Base-by-base conservation (phyloP, 2,888 invertebrate genomes). In the Microdon myrmicae region DNA sequence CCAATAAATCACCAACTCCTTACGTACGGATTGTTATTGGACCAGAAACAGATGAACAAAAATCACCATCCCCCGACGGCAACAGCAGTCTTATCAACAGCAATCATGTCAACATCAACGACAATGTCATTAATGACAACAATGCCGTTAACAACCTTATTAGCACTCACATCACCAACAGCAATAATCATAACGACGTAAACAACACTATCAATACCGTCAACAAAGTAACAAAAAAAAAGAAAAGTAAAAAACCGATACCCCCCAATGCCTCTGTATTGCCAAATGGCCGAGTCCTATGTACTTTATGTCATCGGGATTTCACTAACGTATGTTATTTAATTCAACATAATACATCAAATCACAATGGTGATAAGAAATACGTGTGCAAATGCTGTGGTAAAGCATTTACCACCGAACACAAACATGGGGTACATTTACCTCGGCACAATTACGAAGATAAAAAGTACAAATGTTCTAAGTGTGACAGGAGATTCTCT, bases 291-390 rank as follows among this genome's bases (percentile, higher is more conserved):
- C 72, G 77, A 26, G 74, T 78, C 77, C 89, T 88, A 79, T 94
- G 93, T 79, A 84, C 86, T 73, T 88, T 89, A 74, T 94, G 94
- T 80, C 87, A 90, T 77, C 93, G 93, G 79, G 81, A 87, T 28
- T 94, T 94, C 81, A 90, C 90, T 77, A 90, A 90, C 73, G 87
- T 89, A 38, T 94, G 94, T 78, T 94, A 94, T 76, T 82, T 94
- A 49, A 94, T 92, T 41, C 94, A 94, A 77, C 94, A 94, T 80
- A 92, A 92, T 80, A 93, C 92, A 78, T 90, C 90, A 69, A 91
- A 92, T 80, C 94, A 94, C 79, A 87, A 87, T 67, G 93, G 92
- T 64, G 90, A 89, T 73, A 91, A 90, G 76, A 92, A 92, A 9
- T 93, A 85, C 78, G 92, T 92, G 77, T 94, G 94, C 75, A 83